Evolutionary conservation across 2,113 vertebrate species (phyloP), one percentile per base, ranked within the genome.

Genomic region (Prolemur simus): DNA sequence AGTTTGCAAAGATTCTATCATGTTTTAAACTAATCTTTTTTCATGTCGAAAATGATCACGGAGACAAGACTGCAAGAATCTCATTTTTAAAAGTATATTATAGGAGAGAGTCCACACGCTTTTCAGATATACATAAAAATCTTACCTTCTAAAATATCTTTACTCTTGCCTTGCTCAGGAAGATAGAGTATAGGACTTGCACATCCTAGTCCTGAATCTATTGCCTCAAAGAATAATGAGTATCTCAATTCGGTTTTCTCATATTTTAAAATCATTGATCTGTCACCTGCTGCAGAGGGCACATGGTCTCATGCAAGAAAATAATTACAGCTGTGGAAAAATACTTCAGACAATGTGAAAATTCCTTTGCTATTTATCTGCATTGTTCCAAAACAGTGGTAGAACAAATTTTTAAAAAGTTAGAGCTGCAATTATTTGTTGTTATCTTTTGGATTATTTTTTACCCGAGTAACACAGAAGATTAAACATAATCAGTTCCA

Each of bases 401-500:
- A 96, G 87, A 93, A 96, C 17, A 76, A 88, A 96, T 78, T 97
- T 97, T 96, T 98, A 97, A 80, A 94, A 96, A 97, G 54, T 86
- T 95, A 95, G 73, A 96, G 93, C 60, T 49, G 80, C 90, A 98
- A 95, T 98, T 97, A 98, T 97, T 98, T 98, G 97, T 87, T 98
- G 80, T 98, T 98, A 85, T 97, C 83, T 96, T 98, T 98, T 97
- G 84, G 82, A 98, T 98, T 97, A 96, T 91, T 98, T 97, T 98
- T 98, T 89, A 98, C 52, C n/a, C 96, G 45, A 54, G n/a, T 96
- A 98, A 96, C 76, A 96, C 45, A 97, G 83, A 97, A 98, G 92
- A 98, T 98, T 98, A 98, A 98, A 96, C 58, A 84, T 98, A 98
- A 98, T 98, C 97, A 96, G 87, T 98, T 98, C 86, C 95, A 98